phyloP scores from a whole-genome alignment of 2,888 invertebrate species.

The Agonopterix alstromeriana region DNA sequence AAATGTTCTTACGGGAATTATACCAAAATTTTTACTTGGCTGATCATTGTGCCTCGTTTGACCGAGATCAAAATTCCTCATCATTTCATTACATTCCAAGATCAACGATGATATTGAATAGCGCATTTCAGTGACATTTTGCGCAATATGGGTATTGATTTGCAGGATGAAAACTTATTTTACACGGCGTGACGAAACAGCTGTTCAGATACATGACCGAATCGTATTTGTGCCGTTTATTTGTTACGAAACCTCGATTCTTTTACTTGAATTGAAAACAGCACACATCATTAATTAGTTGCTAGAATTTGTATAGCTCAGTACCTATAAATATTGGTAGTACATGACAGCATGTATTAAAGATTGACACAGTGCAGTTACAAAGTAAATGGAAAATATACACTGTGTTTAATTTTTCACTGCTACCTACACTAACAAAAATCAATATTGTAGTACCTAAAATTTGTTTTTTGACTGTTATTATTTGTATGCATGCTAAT shows the following conservation, averaged over 20 bases:
- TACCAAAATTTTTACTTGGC: constrained; percentile 34
- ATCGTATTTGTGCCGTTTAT: constrained; percentile 14
- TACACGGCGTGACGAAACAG: constrained; percentile 64
- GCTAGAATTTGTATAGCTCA: too few relatives aligned
- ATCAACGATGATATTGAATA: constrained; percentile 39
- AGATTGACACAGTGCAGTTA: too few relatives aligned
- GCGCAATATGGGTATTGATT: constrained; percentile 74
- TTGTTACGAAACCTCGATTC: constrained; percentile 19
- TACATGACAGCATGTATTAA: too few relatives aligned
- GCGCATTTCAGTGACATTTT: constrained; percentile 70
- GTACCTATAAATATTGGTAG: too few relatives aligned
- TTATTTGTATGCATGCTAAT: too few relatives aligned
- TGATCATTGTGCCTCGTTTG: constrained; percentile 52
- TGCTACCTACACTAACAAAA: too few relatives aligned
- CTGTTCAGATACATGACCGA: constrained; percentile 49
- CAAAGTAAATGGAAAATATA: too few relatives aligned
- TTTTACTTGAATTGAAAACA: constrained; percentile 4
- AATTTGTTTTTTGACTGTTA: too few relatives aligned
- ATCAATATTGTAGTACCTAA: too few relatives aligned
- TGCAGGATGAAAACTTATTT: constrained; percentile 60
- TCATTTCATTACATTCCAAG: constrained; percentile 30
- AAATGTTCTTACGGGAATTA: constrained; percentile 3
- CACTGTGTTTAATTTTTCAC: too few relatives aligned
- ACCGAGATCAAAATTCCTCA: constrained; percentile 52
- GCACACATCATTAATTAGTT: too few relatives aligned